These are phyloP conservation scores for Pogoniulus pusillus DNA, from an alignment of 2,797 vertebrate genomes.

Conservation along the genomic window DNA sequence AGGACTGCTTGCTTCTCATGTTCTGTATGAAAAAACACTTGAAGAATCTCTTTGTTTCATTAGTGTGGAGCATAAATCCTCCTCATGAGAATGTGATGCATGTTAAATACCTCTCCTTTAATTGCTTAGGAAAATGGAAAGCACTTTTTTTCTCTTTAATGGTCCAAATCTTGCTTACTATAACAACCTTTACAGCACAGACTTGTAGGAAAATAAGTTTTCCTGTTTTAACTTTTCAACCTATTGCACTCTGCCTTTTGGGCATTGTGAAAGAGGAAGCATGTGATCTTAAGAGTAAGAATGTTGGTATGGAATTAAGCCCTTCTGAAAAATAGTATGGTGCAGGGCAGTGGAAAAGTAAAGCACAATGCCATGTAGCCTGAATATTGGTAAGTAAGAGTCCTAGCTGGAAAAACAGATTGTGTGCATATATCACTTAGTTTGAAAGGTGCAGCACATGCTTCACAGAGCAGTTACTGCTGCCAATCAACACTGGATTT, in stretches of 20 bases:
- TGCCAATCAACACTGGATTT: neutral
- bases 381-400: conserved; percentile 71
- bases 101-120: conserved; percentile 39
- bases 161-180: neutral
- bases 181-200: conserved; percentile 6
- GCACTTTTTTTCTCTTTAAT: conserved; percentile 21
- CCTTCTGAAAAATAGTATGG: conserved; percentile 19
- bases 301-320: conserved; percentile 24
- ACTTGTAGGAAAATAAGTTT: conserved; percentile 20
- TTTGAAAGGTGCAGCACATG: neutral
- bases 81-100: conserved; percentile 45
- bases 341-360: conserved; percentile 59
- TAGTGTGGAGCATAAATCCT: conserved; percentile 1
- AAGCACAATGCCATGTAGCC: conserved; percentile 5
- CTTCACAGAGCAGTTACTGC: neutral
- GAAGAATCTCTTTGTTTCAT: conserved; percentile 16
- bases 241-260: neutral
- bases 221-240: conserved; percentile 8
- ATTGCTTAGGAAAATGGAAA: conserved; percentile 46
- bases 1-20: neutral
- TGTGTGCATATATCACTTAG: neutral
- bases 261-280: neutral
- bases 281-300: conserved; percentile 20
- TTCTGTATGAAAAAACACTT: conserved; percentile 70
- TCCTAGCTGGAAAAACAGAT: neutral